Percentiles rank a stretch among this genome's conserved stretches.
phyloP scores from a whole-genome alignment of 2,797 vertebrate species.

The Notolabrus celidotus region DNA sequence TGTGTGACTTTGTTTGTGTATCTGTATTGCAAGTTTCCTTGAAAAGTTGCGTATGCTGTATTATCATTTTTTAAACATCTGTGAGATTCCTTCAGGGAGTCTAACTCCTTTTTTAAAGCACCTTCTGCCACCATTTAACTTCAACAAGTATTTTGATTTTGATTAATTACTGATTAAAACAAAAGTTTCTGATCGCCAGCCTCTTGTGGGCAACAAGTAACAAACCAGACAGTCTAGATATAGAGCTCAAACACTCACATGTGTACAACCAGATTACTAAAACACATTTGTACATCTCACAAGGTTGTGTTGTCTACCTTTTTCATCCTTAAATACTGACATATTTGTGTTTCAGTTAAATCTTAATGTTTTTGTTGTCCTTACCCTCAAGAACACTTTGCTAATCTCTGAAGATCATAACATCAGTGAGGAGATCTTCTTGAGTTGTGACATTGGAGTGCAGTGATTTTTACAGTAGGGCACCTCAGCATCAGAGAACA shows the following conservation, averaged over 20 bases:
- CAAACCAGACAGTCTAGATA: background rate
- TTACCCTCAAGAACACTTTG: too few relatives aligned
- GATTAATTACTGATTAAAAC: slow-evolving; percentile 23
- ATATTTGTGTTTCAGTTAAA: too few relatives aligned
- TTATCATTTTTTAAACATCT: slow-evolving; percentile 57
- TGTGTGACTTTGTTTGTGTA: slow-evolving; percentile 48
- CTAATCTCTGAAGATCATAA: too few relatives aligned
- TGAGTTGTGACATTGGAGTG: too few relatives aligned
- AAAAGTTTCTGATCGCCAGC: background rate
- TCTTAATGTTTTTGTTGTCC: too few relatives aligned
- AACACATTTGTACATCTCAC: background rate
- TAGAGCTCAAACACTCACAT: background rate
- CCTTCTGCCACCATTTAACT: slow-evolving; percentile 43
- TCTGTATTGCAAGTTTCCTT: slow-evolving; percentile 69
- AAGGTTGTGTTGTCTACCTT: background rate
- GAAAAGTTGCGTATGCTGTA: slow-evolving; percentile 67
- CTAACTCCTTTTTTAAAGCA: slow-evolving; percentile 36
- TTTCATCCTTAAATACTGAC: background rate
- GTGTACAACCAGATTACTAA: slow-evolving; percentile 8
- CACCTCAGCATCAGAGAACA: too few relatives aligned
- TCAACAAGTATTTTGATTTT: slow-evolving; percentile 32
- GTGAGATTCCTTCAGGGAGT: slow-evolving; percentile 51
- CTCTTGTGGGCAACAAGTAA: background rate
- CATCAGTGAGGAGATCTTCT: too few relatives aligned
- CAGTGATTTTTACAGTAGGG: too few relatives aligned